phyloP scores from a whole-genome alignment of 1,140 invertebrate species.

The Bathynomus jamesi region DNA sequence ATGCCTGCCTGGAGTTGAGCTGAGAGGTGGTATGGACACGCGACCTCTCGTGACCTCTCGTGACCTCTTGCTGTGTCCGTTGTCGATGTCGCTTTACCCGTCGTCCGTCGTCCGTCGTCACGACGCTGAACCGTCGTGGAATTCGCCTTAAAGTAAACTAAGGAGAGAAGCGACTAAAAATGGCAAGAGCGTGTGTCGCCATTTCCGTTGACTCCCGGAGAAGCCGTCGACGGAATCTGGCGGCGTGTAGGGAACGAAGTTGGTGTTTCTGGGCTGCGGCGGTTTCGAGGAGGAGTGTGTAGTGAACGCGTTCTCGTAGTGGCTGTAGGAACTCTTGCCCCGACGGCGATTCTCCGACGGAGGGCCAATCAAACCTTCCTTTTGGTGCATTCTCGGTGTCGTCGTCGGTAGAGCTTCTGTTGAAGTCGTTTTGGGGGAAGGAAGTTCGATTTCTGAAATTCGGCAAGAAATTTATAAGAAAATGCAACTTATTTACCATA shows the following conservation, averaged over 20 bases:
- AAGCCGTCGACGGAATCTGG: neutral
- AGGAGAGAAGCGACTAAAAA: neutral
- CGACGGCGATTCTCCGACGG: neutral
- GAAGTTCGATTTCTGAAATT: neutral
- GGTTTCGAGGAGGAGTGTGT: neutral
- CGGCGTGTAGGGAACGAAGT: neutral
- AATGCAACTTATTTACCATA: no score
- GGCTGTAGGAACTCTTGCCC: neutral
- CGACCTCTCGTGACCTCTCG: no score
- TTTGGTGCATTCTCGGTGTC: neutral
- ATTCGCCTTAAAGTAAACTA: neutral
- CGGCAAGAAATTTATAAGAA: no score
- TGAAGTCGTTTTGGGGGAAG: neutral
- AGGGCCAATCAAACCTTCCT: neutral
- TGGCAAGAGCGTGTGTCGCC: neutral
- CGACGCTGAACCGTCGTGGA: no score
- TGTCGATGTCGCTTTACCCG: no score
- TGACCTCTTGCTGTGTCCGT: no score
- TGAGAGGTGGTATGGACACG: no score
- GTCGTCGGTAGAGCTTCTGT: neutral
- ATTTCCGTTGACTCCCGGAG: neutral
- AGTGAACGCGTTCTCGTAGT: neutral
- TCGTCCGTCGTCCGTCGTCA: no score
- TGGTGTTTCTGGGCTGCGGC: neutral
- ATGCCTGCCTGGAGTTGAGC: no score